Base-by-base conservation (phyloP, 2,888 invertebrate species). In the Zele albiditarsus region DNA sequence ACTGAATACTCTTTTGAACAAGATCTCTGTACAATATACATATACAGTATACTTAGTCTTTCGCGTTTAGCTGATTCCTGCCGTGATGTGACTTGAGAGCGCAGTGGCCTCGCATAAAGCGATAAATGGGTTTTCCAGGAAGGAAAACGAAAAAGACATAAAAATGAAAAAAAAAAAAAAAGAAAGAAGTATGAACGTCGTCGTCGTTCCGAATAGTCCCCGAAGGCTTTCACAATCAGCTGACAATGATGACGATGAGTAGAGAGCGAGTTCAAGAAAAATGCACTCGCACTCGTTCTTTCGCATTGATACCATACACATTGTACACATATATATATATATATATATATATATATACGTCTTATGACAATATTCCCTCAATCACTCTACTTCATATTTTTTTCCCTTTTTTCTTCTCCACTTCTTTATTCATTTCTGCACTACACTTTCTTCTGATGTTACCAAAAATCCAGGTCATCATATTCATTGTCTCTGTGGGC, bases 221-320 rank as follows among this genome's bases (percentile, higher is more conserved):
- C 38, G 60, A 31, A 49, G 67, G 78, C 83, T 83, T 82, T 82
- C 84, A 80, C 78, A 82, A 84, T 83, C 82, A 81, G 77, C 80
- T 80, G 81, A 80, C 81, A 82, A 84, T 82, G 81, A 81, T 80
- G 81, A 79, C 79, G 82, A 80, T 80, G 80, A 80, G 86, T 84
- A 84, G 85, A 84, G 86, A 46, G 27, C 49, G 28, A 46, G 27
- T 49, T 27, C 20, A 23, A 14, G 27, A 53, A n/a, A 16, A 68
- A 67, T 67, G 49, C 16, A 27, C 16, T 67, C n/a, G 16, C 23
- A 6, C 16, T n/a, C 27, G 28, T 46, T 38, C 27, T 66, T 49
- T 27, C 25, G 14, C 4, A 46, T 67, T 67, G 38, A 42, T 62
- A 23, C 23, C 60, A 27, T 16, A 3, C 8, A 12, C 23, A 10